phyloP scores from a whole-genome alignment of 1,140 invertebrate genomes.

The Platyscapa corneri region DNA sequence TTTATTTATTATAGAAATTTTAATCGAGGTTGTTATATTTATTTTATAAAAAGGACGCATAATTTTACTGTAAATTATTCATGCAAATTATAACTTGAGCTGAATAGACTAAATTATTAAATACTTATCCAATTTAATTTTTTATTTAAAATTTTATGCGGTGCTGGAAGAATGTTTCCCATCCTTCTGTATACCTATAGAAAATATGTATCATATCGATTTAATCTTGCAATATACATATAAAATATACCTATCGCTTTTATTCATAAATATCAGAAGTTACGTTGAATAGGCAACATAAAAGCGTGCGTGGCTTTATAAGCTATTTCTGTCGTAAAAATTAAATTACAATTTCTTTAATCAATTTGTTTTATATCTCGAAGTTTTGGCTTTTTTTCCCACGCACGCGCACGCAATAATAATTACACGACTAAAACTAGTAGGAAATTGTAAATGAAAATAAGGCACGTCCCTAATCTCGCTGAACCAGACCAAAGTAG shows the following conservation, averaged over 20 bases:
- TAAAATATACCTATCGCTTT: constrained; percentile 29
- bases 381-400: background rate
- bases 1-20: background rate
- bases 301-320: constrained; percentile 14
- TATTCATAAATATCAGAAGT: constrained; percentile 37
- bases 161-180: background rate
- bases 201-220: constrained; percentile 18
- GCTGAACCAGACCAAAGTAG: background rate
- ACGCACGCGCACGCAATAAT: background rate
- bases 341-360: constrained; percentile 48
- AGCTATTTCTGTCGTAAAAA: constrained; percentile 41
- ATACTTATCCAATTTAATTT: background rate
- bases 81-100: background rate
- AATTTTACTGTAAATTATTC: background rate
- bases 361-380: constrained; percentile 25
- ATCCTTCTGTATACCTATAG: background rate
- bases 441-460: background rate
- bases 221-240: constrained; percentile 1
- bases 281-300: constrained; percentile 2
- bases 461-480: background rate
- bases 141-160: background rate
- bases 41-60: background rate
- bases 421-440: background rate
- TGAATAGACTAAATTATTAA: background rate
- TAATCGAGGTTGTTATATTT: background rate